A percentile compares a stretch with the other conserved stretches of the same genome.
phyloP scores from a whole-genome alignment of 2,797 vertebrate species.

The Tadarida brasiliensis region DNA sequence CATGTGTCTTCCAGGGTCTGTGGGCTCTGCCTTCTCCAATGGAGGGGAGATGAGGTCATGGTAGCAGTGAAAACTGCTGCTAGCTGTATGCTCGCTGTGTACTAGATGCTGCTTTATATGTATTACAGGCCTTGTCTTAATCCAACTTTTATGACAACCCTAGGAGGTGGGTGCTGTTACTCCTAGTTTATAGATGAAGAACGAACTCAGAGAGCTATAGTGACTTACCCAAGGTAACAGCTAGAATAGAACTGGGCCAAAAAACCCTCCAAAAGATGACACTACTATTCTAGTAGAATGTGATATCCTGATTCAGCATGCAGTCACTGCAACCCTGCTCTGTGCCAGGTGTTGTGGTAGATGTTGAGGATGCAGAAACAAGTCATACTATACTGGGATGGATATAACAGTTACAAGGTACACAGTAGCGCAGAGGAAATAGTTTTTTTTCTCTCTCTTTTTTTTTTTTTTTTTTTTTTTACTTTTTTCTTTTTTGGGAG shows the following conservation, averaged over 20 bases:
- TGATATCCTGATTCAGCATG: background rate
- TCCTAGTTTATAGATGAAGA: background rate
- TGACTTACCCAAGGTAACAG: background rate
- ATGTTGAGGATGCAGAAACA: background rate
- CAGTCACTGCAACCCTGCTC: background rate
- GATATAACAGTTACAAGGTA: background rate
- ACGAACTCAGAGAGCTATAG: background rate
- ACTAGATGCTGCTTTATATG: background rate
- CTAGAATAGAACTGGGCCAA: background rate
- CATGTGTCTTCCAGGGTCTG: background rate
- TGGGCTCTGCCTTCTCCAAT: background rate
- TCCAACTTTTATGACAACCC: background rate
- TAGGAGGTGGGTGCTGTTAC: background rate
- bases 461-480: too few species aligned
- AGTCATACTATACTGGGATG: background rate
- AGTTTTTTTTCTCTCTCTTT: too few species aligned
- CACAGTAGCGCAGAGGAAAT: background rate
- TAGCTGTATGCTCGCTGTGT: background rate
- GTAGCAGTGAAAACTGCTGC: background rate
- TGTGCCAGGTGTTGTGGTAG: background rate
- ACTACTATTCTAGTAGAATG: background rate
- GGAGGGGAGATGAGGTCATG: background rate
- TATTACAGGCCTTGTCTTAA: background rate
- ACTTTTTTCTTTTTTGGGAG: too few species aligned
- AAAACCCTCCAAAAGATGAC: background rate